Conservation (phyloP, 2,113 vertebrate genomes). For the Colinus virginianus region DNA sequence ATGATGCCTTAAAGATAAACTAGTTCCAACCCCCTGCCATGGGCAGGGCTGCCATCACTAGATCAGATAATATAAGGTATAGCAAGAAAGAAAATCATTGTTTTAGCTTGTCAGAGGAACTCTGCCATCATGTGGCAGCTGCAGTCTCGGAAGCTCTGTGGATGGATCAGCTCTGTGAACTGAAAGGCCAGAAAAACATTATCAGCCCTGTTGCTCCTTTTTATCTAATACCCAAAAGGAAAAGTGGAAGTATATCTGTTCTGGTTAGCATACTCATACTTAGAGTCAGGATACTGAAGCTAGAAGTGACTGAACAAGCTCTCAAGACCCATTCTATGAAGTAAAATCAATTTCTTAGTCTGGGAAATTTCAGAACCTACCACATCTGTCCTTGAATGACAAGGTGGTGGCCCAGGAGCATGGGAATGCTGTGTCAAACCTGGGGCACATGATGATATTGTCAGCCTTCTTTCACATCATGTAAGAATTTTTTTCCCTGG, state of each 20-base stretch:
- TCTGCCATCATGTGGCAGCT: fast-evolving
- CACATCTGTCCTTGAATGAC: neutral
- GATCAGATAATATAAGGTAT: neutral
- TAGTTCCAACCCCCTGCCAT: too few species aligned
- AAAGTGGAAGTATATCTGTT: neutral
- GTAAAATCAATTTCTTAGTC: neutral
- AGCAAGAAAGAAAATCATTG: too few species aligned
- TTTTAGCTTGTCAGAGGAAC: neutral
- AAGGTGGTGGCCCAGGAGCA: neutral
- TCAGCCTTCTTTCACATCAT: neutral
- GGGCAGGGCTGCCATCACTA: too few species aligned
- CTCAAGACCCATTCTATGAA: neutral
- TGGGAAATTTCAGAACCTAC: neutral
- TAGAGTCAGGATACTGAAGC: neutral
- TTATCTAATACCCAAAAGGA: neutral
- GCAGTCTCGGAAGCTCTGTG: neutral
- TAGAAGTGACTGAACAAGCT: neutral
- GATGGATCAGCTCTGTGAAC: neutral
- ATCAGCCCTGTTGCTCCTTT: neutral
- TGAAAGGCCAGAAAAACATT: neutral
- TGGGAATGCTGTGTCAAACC: neutral
- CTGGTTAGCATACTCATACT: neutral
- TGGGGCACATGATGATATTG: neutral
- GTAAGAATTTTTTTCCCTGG: neutral
- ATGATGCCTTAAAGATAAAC: too few species aligned